Percentiles rank a stretch among this genome's conserved stretches.
Conservation (phyloP, 2,888 invertebrate genomes). For the Xylota segnis region DNA sequence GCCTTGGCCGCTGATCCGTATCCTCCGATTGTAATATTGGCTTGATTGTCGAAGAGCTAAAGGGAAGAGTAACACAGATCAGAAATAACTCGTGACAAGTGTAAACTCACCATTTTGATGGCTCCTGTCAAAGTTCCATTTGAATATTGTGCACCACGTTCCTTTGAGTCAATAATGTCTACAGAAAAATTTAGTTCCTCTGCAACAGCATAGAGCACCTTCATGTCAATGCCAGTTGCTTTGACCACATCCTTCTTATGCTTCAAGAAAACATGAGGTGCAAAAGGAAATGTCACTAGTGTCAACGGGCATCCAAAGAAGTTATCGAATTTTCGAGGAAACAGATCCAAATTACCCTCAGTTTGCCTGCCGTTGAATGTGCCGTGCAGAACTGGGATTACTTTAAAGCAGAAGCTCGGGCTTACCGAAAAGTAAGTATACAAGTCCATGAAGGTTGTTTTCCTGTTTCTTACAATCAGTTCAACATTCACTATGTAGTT, state of each 20-base stretch:
- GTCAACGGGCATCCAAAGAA: conserved; percentile 51
- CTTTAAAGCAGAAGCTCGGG: conserved; percentile 43
- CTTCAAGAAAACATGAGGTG: conserved; percentile 46
- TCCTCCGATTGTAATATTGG: conserved; percentile 59
- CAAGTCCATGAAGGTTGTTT: conserved; percentile 34
- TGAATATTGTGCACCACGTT: conserved; percentile 78
- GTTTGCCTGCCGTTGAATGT: conserved; percentile 16
- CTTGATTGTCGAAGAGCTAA: conserved; percentile 45
- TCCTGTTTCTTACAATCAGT: conserved; percentile 35
- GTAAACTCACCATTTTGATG: conserved; percentile 79
- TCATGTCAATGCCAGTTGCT: conserved; percentile 46
- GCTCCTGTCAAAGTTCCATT: conserved; percentile 82
- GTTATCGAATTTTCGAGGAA: conserved; percentile 51
- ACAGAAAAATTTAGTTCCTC: conserved; percentile 50
- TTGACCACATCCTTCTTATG: background rate
- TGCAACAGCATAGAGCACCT: conserved; percentile 36
- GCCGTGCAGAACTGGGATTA: conserved; percentile 48
- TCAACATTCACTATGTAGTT: conserved; percentile 44
- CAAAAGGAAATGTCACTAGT: conserved; percentile 50
- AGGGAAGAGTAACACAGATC: background rate
- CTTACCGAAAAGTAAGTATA: conserved; percentile 54
- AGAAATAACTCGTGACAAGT: background rate
- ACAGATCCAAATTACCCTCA: conserved; percentile 14
- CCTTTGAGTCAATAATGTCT: background rate
- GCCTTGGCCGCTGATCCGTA: conserved; percentile 45